Evolutionary conservation across 2,797 vertebrate genomes (phyloP), one percentile per base, ranked within the genome.

Genomic region (Sebastes goodei): DNA sequence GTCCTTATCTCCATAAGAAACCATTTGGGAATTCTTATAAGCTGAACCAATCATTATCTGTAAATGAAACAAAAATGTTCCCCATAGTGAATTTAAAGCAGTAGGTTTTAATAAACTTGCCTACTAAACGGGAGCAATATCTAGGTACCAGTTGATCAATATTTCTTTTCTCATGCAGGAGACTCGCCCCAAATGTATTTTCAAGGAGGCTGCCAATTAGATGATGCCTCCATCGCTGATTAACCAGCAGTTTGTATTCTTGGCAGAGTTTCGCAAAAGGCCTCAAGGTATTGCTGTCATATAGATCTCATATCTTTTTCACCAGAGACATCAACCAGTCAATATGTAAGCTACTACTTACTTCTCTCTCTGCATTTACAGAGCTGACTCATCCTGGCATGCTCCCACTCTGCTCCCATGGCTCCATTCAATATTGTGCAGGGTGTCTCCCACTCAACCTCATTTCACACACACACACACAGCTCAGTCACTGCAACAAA

Each of bases 341-440:
- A 84, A 74, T 85, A 89, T 71, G 52, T 76, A 81, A 84, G 86
- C 74, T 74, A 83, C 82, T 89, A 77, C 76, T 84, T 84, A 74
- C 76, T 75, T 80, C 68, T 74, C 63, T 85, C 27, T 78, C 72
- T 86, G 76, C 25, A 46, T 87, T 80, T 66, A 72, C 64, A 72
- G 72, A 75, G 85, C 84, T 80, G 86, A 91, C 79, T 92, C 89
- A 92, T 88, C 71, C 77, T 62, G 56, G 66, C 61, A 76, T 61
- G 79, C 83, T 82, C 76, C 68, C 42, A 59, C 81, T 82, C 68
- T 49, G 69, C 83, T 88, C 82, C 84, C 68, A 74, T 81, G 74
- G 78, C 68, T 88, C 76, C 70, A 79, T 90, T 93, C 86, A 86
- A 72, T 87, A 87, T 84, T 77, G 74, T 74, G 49, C 81, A 80